Conservation (phyloP, 2,113 vertebrate species). For the Rousettus leschenaultii region DNA sequence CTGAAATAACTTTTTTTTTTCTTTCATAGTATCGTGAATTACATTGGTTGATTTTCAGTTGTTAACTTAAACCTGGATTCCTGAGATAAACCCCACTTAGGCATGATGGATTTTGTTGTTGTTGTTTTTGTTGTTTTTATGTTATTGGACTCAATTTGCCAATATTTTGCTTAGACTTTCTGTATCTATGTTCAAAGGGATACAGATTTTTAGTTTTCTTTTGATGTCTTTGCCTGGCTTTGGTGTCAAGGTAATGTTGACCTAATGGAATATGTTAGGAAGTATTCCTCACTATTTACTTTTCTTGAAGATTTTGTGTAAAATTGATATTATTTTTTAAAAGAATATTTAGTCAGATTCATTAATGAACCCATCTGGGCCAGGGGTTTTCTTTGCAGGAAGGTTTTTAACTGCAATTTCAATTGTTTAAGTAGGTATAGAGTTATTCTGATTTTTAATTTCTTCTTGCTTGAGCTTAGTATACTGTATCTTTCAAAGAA, state of each 20-base stretch:
- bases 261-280: background rate
- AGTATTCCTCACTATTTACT: background rate
- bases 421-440: background rate
- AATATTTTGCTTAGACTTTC: constrained; percentile 15
- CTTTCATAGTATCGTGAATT: background rate
- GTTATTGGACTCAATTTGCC: background rate
- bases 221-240: background rate
- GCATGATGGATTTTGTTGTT: background rate
- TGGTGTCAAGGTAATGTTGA: background rate
- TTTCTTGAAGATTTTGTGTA: background rate
- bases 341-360: background rate
- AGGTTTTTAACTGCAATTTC: background rate
- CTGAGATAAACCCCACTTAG: background rate
- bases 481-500: background rate
- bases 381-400: background rate
- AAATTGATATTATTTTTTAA: background rate
- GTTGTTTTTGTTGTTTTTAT: background rate
- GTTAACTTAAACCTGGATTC: background rate
- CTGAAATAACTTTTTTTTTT: background rate
- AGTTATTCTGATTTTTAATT: background rate
- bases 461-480: background rate
- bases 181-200: background rate
- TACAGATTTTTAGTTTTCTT: background rate
- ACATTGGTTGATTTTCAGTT: background rate
- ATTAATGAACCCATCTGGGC: background rate